Evolutionary conservation across 2,888 invertebrate genomes (phyloP).

Genomic region (Keiferia lycopersicella): DNA sequence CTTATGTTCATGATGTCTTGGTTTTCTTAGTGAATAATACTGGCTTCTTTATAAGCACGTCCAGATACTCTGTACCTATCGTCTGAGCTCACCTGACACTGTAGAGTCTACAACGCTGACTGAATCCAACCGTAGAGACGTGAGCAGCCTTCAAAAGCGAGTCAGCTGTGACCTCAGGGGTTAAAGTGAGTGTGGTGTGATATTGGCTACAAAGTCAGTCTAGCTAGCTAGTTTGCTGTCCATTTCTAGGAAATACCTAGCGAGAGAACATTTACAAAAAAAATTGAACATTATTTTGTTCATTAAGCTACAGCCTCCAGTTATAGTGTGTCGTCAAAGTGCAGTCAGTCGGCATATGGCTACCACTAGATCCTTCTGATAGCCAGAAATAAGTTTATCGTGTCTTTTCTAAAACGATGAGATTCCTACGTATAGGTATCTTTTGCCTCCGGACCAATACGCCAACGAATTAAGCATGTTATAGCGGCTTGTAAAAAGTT

Average conservation of each 20-base stretch:
- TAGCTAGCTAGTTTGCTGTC: background rate
- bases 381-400: no score
- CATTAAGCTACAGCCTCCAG: no score
- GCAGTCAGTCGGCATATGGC: no score
- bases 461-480: no score
- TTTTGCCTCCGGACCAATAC: no score
- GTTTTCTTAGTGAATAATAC: background rate
- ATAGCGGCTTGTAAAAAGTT: no score
- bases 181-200: background rate
- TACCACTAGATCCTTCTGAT: no score
- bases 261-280: no score
- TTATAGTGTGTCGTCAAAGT: no score
- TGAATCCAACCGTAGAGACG: conserved; percentile 46
- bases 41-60: conserved; percentile 46
- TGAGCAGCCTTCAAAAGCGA: conserved; percentile 52
- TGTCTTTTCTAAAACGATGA: no score
- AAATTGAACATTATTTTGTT: no score
- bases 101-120: conserved; percentile 32
- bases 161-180: background rate
- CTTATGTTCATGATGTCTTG: background rate
- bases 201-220: background rate
- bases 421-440: no score
- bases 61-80: conserved; percentile 55
- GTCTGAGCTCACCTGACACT: conserved; percentile 52
- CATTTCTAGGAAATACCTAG: background rate